phyloP scores from a whole-genome alignment of 2,888 invertebrate species.

The Spodoptera picta region DNA sequence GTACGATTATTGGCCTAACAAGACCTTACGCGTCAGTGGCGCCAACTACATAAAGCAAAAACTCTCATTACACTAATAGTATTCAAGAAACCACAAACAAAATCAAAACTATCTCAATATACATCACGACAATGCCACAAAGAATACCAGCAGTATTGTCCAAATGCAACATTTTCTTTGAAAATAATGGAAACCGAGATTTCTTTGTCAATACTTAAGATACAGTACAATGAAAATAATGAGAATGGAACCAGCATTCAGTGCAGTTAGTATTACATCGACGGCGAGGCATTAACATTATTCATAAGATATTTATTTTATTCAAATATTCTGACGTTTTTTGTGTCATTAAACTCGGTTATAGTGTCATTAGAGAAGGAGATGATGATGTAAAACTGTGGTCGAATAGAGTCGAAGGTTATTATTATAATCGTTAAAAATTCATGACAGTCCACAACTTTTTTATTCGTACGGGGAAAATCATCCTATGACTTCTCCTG shows the following conservation, averaged over 20 bases:
- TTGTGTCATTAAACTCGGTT: constrained; percentile 12
- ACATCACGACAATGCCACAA: constrained; percentile 19
- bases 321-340: constrained; percentile 10
- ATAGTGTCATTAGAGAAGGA: constrained; percentile 9
- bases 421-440: too few relatives aligned
- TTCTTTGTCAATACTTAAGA: constrained; percentile 51
- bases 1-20: too few relatives aligned
- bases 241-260: constrained; percentile 36
- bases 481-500: too few relatives aligned
- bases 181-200: constrained; percentile 42
- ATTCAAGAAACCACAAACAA: constrained; percentile 6
- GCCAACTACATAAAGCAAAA: too few relatives aligned
- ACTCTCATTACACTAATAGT: too few relatives aligned
- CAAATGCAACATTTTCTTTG: constrained; percentile 39
- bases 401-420: too few relatives aligned
- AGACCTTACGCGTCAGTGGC: too few relatives aligned
- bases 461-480: too few relatives aligned
- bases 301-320: constrained; percentile 40
- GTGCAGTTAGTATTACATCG: constrained; percentile 40
- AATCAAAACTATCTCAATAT: constrained; percentile 16
- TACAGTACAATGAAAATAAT: constrained; percentile 57
- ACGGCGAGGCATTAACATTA: constrained; percentile 46
- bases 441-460: too few relatives aligned
- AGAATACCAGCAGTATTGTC: constrained; percentile 34
- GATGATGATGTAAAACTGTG: too few relatives aligned